Conservation (phyloP, 1,140 invertebrate genomes). For the Elysia chlorotica region DNA sequence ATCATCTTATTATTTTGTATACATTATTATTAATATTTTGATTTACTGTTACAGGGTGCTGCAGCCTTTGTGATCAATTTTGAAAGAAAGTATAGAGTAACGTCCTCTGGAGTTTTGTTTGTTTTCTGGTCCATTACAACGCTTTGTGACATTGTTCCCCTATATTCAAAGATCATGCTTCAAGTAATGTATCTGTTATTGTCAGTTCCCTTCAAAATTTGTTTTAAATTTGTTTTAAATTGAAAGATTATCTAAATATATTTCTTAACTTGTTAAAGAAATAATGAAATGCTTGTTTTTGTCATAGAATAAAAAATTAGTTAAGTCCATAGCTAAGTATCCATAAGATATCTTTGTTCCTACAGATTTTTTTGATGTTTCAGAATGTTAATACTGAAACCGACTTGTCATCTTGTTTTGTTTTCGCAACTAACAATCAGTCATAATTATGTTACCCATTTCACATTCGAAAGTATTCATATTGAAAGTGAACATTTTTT, state of each 20-base stretch:
- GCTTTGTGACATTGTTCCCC: conserved; percentile 6
- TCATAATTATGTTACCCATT: no score
- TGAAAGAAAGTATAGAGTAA: conserved; percentile 1
- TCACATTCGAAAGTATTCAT: no score
- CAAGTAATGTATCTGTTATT: conserved; percentile 5
- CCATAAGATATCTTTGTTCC: no score
- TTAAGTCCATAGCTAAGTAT: neutral
- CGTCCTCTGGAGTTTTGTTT: conserved; percentile 15
- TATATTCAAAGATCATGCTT: conserved; percentile 11
- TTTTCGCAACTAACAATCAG: no score
- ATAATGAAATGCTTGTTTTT: neutral
- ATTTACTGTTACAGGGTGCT: neutral
- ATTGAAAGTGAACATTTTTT: no score
- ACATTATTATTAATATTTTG: neutral
- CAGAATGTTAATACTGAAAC: no score
- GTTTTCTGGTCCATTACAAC: conserved; percentile 5
- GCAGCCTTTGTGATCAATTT: neutral
- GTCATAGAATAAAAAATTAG: neutral
- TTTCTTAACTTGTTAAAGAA: no score
- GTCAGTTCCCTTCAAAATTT: neutral
- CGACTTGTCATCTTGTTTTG: no score
- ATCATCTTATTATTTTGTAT: neutral
- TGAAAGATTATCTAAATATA: no score
- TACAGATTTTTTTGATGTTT: no score
- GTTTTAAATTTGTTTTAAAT: no score